These are phyloP conservation scores for Huso huso DNA, from an alignment of 2,797 vertebrate genomes.

Conservation along the genomic window DNA sequence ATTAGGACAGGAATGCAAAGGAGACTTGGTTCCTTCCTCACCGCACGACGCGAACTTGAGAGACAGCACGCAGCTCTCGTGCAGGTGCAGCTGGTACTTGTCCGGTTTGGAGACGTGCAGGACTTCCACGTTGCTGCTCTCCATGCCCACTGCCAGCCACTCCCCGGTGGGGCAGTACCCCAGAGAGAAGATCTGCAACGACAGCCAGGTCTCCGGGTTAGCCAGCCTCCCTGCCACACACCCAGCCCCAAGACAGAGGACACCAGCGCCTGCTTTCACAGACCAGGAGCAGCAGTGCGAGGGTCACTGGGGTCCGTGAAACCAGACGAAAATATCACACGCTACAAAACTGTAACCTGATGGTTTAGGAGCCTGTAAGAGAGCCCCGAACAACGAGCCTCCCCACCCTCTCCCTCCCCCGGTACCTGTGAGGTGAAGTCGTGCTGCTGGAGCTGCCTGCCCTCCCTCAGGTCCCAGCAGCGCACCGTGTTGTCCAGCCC, in stretches of 20 bases:
- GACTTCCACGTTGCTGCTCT: constrained; percentile 62
- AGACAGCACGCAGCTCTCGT: constrained; percentile 62
- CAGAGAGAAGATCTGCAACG: constrained; percentile 52
- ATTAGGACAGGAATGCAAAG: no score
- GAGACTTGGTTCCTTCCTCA: constrained; percentile 14
- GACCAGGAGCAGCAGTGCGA: no score
- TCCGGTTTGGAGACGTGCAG: constrained; percentile 60
- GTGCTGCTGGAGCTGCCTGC: constrained; percentile 79
- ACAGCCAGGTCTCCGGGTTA: no score
- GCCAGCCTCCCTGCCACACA: no score
- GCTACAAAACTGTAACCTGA: background rate
- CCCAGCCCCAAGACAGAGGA: no score
- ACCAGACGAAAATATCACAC: no score
- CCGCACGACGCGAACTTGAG: constrained; percentile 61
- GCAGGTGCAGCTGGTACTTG: constrained; percentile 67
- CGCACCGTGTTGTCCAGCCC: constrained; percentile 82
- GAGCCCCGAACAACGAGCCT: constrained; percentile 27
- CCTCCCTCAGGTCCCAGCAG: constrained; percentile 82
- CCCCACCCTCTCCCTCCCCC: constrained; percentile 15
- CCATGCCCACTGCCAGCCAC: constrained; percentile 59
- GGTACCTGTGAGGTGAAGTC: constrained; percentile 76
- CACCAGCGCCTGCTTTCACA: no score
- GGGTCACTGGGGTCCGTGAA: no score
- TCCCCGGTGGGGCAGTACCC: constrained; percentile 59
- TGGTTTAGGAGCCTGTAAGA: background rate